A percentile compares a stretch with the other conserved stretches of the same genome.
Conservation (phyloP, 1,140 invertebrate genomes). For the Meteorus sp. region DNA sequence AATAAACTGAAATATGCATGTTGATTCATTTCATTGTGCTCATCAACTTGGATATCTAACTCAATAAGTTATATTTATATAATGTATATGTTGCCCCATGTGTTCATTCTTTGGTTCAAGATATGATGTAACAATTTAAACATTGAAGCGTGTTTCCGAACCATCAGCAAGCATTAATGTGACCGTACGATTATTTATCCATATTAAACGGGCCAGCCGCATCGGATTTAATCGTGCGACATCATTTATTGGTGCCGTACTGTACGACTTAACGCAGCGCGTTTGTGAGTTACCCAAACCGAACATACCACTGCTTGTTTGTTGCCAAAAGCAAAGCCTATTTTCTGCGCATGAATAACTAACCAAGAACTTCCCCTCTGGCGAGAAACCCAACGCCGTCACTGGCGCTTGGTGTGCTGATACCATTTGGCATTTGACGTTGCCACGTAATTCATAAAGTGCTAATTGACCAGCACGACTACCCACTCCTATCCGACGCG, state of each 20-base stretch:
- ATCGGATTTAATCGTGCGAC: conserved; percentile 83
- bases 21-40: no score
- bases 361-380: conserved; percentile 95
- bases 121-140: conserved; percentile 67
- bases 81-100: background rate
- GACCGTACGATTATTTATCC: conserved; percentile 90
- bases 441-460: conserved; percentile 92
- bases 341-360: conserved; percentile 96
- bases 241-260: conserved; percentile 87
- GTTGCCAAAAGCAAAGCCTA: conserved; percentile 93
- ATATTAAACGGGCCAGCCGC: conserved; percentile 84
- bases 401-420: conserved; percentile 85
- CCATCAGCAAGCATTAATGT: conserved; percentile 91
- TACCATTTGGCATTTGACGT: conserved; percentile 88
- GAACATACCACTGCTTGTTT: conserved; percentile 83
- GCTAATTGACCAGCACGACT: conserved; percentile 89
- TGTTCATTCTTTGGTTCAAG: background rate
- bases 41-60: no score
- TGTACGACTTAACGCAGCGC: conserved; percentile 90
- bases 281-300: conserved; percentile 89
- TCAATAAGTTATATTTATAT: no score
- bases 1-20: no score
- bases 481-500: conserved; percentile 93
- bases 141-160: conserved; percentile 87
- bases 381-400: conserved; percentile 92